Evolutionary conservation across 2,888 invertebrate genomes (phyloP).

Genomic region (Drosophila picticornis): DNA sequence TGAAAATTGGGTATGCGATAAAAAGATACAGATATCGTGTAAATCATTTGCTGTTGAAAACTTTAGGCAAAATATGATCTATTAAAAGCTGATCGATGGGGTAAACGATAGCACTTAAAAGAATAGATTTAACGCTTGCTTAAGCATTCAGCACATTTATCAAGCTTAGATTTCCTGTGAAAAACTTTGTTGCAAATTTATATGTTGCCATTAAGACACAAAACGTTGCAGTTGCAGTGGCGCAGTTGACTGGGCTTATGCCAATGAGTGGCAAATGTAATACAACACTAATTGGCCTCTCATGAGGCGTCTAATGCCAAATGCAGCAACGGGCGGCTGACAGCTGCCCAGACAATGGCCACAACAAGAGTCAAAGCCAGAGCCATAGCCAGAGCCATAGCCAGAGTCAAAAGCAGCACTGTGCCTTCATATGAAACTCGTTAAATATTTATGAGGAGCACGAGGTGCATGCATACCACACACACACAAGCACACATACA

Average conservation of each 20-base stretch:
- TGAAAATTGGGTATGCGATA: constrained; percentile 34
- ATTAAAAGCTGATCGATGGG: constrained; percentile 6
- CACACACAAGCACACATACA: constrained; percentile 31
- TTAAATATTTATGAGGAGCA: constrained; percentile 81
- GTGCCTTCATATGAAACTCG: constrained; percentile 71
- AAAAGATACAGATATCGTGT: constrained; percentile 27
- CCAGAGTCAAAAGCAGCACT: constrained; percentile 12
- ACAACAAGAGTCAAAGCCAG: constrained; percentile 16
- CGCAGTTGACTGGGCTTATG: constrained; percentile 44
- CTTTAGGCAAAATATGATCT: constrained; percentile 6
- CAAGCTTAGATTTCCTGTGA: constrained; percentile 30
- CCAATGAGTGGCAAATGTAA: constrained; percentile 73
- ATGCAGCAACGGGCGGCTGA: constrained; percentile 44
- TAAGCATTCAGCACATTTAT: constrained; percentile 26
- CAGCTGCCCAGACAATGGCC: constrained; percentile 64
- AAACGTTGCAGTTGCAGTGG: constrained; percentile 30
- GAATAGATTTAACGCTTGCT: constrained; percentile 1
- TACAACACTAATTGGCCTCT: constrained; percentile 79
- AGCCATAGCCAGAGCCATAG: constrained; percentile 15
- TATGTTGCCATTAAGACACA: constrained; percentile 56
- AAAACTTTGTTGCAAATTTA: constrained; percentile 45
- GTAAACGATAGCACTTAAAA: constrained; percentile 12
- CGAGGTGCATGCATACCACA: constrained; percentile 70
- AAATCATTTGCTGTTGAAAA: constrained; percentile 39
- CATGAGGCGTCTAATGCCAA: constrained; percentile 77